phyloP scores from a whole-genome alignment of 2,113 vertebrate genomes.

The Taxidea taxus region DNA sequence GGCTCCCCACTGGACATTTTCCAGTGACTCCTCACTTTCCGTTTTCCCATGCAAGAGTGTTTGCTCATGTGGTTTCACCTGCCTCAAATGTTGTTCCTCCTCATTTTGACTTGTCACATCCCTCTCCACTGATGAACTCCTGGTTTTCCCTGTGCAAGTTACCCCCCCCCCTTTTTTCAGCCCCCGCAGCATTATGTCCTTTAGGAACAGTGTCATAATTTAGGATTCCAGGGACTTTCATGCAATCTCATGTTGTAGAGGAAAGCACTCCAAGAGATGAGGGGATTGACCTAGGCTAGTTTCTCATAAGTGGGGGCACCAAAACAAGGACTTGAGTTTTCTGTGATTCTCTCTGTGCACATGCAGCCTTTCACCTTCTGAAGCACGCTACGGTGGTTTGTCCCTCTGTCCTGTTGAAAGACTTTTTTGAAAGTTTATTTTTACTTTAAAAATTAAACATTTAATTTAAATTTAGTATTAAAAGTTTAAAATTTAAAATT shows the following conservation, averaged over 20 bases:
- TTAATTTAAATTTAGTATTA: no score
- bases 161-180: neutral
- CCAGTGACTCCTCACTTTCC: neutral
- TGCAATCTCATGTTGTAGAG: neutral
- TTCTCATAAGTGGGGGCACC: rapidly evolving
- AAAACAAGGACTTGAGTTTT: neutral
- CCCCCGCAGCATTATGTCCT: neutral
- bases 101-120: neutral
- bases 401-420: neutral
- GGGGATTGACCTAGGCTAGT: neutral
- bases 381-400: neutral
- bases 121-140: neutral
- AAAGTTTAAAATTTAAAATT: neutral
- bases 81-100: neutral
- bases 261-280: neutral
- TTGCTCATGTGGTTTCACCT: no score
- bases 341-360: neutral
- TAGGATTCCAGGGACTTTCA: neutral
- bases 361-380: neutral
- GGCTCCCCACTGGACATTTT: neutral
- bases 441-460: neutral
- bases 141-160: neutral
- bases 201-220: neutral
- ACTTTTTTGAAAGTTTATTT: neutral
- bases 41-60: neutral